Base-by-base conservation (phyloP, 2,113 vertebrate species). In the Nettapus auritus region DNA sequence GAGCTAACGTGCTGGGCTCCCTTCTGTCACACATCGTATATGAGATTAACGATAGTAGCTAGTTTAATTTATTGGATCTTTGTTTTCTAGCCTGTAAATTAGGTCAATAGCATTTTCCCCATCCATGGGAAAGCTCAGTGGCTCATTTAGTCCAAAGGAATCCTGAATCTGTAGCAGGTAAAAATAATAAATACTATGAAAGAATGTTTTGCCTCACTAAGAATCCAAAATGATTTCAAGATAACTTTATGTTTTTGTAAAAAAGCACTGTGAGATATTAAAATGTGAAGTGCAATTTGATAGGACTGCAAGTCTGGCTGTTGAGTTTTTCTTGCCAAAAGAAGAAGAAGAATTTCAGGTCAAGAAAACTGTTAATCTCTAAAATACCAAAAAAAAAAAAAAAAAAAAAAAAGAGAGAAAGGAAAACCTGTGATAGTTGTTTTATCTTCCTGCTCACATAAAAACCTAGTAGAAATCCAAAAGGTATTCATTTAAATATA, bases 331-430 rank as follows among this genome's bases (percentile, higher is more conserved):
- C n/a, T n/a, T 74, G 59, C 94, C 82, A 85, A 84, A 44, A 86
- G 33, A 91, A 93, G 93, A 44, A 86, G 33, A 91, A 93, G 93
- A 71, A 71, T 71, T 89, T 89, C 57, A 63, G 21, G 9, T 34
- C 68, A 91, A 36, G 80, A 86, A 86, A 86, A n/a, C 26, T 67
- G 8, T 53, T 48, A 38, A 36, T 38, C 13, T 34, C 19, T 52
- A n/a, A 50, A 10, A 31, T 28, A 60, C 16, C 59, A 48, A 7
- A 29, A n/a, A 38, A 42, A 36, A 40, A 40, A 36, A 50, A 11
- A 62, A 67, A 71, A 19, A 42, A 20, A 11, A 5, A n/a, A 56
- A 22, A 20, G 38, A 50, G 20, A n/a, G 20, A 20, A 46, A 46
- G 19, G 19, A 8, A 18, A 46, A 63, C 20, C 12, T 85, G 29